A percentile compares a stretch with the other conserved stretches of the same genome.
These are phyloP conservation scores for Ovibos moschatus DNA, from an alignment of 2,113 vertebrate species.

Conservation along the genomic window DNA sequence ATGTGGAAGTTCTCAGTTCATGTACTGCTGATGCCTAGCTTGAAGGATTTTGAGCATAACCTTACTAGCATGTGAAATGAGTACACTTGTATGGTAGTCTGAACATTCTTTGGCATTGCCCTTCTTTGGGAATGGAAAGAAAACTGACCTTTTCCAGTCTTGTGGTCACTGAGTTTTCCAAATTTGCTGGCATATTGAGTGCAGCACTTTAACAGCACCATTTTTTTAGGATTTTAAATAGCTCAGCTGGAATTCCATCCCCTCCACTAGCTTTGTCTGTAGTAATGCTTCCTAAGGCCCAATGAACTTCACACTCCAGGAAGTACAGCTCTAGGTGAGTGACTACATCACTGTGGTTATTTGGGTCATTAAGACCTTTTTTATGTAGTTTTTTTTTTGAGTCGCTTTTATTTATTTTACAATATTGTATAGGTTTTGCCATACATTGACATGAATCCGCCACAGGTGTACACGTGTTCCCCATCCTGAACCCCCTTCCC, in stretches of 20 bases:
- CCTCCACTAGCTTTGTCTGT: background rate
- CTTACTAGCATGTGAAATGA: background rate
- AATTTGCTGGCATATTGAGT: background rate
- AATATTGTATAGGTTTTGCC: too few species aligned
- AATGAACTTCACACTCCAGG: background rate
- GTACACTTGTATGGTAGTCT: background rate
- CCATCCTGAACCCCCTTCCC: too few species aligned
- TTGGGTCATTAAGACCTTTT: background rate
- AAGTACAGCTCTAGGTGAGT: background rate
- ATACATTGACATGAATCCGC: too few species aligned
- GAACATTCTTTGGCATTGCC: background rate
- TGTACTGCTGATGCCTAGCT: background rate
- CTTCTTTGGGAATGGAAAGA: background rate
- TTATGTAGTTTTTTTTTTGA: background rate
- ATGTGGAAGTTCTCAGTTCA: background rate
- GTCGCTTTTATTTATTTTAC: too few species aligned
- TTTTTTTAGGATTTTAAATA: background rate
- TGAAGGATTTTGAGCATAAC: background rate
- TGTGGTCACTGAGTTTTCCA: background rate
- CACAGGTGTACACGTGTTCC: too few species aligned
- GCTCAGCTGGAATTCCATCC: background rate
- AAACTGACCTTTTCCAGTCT: background rate
- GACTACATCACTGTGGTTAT: background rate
- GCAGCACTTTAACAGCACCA: background rate
- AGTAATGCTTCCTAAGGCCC: background rate